Conservation (phyloP, 2,888 invertebrate genomes). For the Callosobruchus maculatus region DNA sequence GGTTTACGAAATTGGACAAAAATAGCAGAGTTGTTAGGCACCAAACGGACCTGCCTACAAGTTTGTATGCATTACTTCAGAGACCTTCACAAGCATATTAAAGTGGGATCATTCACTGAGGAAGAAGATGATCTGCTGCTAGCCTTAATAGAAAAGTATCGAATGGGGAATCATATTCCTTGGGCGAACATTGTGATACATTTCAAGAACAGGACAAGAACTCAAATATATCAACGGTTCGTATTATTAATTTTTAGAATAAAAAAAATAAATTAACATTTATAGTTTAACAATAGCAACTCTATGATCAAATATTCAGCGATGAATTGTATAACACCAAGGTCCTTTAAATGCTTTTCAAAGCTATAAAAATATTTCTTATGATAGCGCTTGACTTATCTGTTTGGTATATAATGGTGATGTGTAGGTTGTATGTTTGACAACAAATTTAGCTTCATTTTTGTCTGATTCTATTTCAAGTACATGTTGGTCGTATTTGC, state of each 20-base stretch:
- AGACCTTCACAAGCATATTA: constrained; percentile 41
- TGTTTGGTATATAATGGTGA: no score
- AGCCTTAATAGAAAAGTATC: constrained; percentile 60
- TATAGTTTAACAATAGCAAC: no score
- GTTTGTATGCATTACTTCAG: constrained; percentile 66
- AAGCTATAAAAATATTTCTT: no score
- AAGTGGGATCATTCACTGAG: constrained; percentile 57
- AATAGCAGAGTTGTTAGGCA: constrained; percentile 58
- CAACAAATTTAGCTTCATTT: no score
- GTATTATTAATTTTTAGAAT: not conserved
- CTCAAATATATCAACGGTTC: constrained; percentile 62
- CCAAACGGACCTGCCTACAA: constrained; percentile 63
- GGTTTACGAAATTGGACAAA: constrained; percentile 63
- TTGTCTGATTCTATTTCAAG: no score
- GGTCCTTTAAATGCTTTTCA: no score
- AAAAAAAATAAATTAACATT: not conserved
- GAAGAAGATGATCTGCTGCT: constrained; percentile 66
- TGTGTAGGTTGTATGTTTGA: no score
- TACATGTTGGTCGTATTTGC: no score
- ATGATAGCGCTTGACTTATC: no score
- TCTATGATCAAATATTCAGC: no score
- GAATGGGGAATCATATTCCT: constrained; percentile 64
- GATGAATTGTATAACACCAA: no score
- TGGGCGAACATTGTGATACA: constrained; percentile 68
- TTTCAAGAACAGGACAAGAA: constrained; percentile 61